A percentile compares a stretch with the other conserved stretches of the same genome.
phyloP scores from a whole-genome alignment of 2,888 invertebrate species.

The Lasioglossum leucozonium region DNA sequence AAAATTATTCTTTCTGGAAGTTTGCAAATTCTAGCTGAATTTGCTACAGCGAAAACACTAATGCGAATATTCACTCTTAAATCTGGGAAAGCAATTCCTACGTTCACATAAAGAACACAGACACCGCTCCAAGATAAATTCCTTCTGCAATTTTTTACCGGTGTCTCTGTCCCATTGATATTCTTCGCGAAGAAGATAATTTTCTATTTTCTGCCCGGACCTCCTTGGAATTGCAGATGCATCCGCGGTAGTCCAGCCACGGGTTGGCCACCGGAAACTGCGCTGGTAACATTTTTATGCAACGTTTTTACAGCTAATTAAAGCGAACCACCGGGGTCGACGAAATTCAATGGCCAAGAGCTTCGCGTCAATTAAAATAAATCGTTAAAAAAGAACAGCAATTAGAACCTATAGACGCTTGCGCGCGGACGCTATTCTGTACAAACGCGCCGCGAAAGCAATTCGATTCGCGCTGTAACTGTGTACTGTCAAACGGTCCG shows the following conservation, averaged over 20 bases:
- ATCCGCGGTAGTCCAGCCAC: neutral
- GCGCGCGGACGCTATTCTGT: neutral
- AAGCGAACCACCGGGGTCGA: neutral
- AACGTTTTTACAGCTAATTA: neutral
- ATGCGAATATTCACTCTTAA: neutral
- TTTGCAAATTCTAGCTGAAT: neutral
- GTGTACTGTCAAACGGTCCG: neutral
- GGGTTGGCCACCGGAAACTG: neutral
- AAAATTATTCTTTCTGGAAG: neutral
- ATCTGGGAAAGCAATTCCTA: neutral
- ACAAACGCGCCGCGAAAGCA: neutral
- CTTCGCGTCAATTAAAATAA: neutral
- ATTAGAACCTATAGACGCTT: neutral
- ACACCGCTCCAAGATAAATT: neutral
- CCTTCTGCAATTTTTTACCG: neutral
- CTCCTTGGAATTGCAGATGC: slow-evolving; percentile 1
- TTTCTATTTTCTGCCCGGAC: neutral
- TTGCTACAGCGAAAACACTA: neutral
- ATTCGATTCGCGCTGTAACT: neutral
- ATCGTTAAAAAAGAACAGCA: neutral
- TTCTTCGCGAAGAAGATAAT: neutral
- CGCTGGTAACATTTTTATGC: neutral
- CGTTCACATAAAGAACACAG: neutral
- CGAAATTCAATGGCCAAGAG: neutral
- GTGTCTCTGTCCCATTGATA: neutral